Conservation (phyloP, 1,140 invertebrate species). For the Hydropsyche tenuis region DNA sequence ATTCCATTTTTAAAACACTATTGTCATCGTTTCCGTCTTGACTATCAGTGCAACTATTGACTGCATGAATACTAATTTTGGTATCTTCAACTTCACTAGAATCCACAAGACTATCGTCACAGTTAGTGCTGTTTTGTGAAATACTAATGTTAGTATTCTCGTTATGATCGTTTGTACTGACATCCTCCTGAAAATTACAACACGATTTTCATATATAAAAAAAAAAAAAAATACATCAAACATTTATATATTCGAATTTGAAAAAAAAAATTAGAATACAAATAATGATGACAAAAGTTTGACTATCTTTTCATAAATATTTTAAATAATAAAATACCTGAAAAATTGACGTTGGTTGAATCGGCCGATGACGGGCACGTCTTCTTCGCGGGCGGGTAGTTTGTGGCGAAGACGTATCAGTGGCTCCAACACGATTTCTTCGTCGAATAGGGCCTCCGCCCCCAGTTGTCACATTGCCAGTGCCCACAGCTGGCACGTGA, state of each 20-base stretch:
- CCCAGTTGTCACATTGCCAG: conserved; percentile 55
- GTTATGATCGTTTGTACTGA: neutral
- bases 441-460: conserved; percentile 48
- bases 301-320: no score
- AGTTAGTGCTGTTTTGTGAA: neutral
- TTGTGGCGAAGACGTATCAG: conserved; percentile 63
- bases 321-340: no score
- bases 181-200: conserved; percentile 14
- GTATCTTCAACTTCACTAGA: neutral
- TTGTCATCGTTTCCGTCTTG: neutral
- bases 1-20: conserved; percentile 12
- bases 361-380: conserved; percentile 51
- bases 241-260: no score
- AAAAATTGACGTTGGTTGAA: neutral
- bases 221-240: no score
- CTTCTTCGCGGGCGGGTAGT: conserved; percentile 49
- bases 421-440: conserved; percentile 75
- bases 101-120: neutral
- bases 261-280: no score
- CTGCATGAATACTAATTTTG: neutral
- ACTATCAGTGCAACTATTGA: neutral
- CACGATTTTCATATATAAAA: no score
- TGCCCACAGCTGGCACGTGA: conserved; percentile 72
- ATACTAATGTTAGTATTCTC: conserved; percentile 2
- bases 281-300: no score